Conservation (phyloP, 2,797 vertebrate genomes). For the Mastacembelus armatus region DNA sequence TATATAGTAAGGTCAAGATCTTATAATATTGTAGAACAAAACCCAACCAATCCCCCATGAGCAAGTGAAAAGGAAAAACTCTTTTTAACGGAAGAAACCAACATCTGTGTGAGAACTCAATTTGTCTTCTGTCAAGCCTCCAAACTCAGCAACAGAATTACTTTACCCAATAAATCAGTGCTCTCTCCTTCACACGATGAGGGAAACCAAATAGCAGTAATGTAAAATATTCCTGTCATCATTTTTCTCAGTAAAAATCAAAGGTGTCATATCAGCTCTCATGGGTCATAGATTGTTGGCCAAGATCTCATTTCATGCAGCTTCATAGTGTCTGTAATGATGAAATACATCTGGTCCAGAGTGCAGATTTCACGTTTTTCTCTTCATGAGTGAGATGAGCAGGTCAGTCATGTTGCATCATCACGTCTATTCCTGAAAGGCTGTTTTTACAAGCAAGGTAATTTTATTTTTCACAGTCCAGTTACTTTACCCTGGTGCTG, state of each 20-base stretch:
- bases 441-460: neutral
- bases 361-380: slow-evolving; percentile 10
- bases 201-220: neutral
- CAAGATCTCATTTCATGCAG: neutral
- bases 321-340: slow-evolving; percentile 18
- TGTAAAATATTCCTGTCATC: slow-evolving; percentile 3
- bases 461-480: neutral
- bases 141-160: neutral
- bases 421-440: neutral
- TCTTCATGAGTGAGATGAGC: neutral
- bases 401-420: slow-evolving; percentile 20
- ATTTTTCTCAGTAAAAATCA: slow-evolving; percentile 11
- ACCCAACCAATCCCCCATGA: too few species aligned
- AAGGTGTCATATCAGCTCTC: slow-evolving; percentile 2
- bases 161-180: neutral
- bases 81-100: too few species aligned
- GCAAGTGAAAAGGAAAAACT: too few species aligned
- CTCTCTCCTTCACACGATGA: neutral
- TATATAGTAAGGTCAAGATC: too few species aligned
- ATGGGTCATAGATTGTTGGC: neutral
- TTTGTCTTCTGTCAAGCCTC: neutral
- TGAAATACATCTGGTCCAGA: slow-evolving; percentile 25
- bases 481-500: neutral
- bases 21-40: too few species aligned
- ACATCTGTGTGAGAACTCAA: too few species aligned